Conservation (phyloP, 2,113 vertebrate species). For the Micronisus gabar region DNA sequence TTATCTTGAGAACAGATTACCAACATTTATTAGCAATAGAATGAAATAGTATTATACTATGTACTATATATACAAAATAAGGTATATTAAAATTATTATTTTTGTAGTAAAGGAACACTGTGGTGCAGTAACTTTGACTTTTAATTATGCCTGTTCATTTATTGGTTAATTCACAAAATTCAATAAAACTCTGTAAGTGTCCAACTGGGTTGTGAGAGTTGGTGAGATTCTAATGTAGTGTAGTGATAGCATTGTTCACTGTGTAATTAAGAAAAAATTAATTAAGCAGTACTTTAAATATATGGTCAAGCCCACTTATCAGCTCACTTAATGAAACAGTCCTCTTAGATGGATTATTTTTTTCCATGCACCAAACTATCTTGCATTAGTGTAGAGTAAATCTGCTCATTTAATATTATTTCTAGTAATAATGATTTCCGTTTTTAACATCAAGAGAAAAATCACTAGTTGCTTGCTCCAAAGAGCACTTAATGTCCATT, state of each 20-base stretch:
- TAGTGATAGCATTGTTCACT: background rate
- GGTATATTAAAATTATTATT: background rate
- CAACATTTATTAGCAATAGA: background rate
- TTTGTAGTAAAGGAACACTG: background rate
- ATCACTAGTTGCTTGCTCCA: background rate
- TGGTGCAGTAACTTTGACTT: background rate
- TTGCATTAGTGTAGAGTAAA: background rate
- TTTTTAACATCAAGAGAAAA: slow-evolving; percentile 30
- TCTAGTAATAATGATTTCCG: background rate
- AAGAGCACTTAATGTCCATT: slow-evolving; percentile 20
- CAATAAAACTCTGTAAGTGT: background rate
- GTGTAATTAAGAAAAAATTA: background rate
- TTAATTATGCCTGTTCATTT: background rate
- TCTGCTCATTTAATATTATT: background rate
- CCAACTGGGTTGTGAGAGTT: background rate
- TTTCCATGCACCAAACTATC: background rate
- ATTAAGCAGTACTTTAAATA: background rate
- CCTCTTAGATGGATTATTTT: background rate
- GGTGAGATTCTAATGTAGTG: background rate
- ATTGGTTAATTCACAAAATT: background rate
- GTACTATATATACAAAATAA: background rate
- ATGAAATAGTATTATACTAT: background rate
- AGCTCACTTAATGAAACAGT: background rate
- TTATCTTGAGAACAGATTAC: background rate
- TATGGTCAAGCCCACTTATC: background rate